phyloP scores from a whole-genome alignment of 2,797 vertebrate species.

The Silurus lanzhouensis region DNA sequence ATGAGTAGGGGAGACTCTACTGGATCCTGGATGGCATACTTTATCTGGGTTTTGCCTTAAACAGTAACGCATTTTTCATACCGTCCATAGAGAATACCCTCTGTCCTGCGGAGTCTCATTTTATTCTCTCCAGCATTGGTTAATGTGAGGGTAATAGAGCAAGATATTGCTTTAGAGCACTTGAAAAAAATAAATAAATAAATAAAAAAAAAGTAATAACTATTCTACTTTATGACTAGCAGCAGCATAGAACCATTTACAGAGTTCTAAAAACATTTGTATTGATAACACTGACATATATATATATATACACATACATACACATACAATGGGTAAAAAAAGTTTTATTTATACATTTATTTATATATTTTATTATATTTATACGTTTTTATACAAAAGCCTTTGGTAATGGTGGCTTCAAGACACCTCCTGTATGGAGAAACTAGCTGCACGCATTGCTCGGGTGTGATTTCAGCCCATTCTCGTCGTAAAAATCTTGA shows the following conservation, averaged over 20 bases:
- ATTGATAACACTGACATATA: constrained; percentile 21
- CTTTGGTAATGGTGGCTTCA: no score
- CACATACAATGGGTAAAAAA: no score
- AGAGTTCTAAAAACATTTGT: constrained; percentile 44
- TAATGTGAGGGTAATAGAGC: constrained; percentile 55
- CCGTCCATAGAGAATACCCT: constrained; percentile 37
- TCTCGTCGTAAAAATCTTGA: no score
- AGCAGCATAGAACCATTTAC: constrained; percentile 31
- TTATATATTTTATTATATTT: no score
- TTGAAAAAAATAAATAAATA: background rate
- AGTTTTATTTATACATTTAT: no score
- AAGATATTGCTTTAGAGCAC: constrained; percentile 51
- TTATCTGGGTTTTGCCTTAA: constrained; percentile 39
- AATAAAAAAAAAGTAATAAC: constrained; percentile 46
- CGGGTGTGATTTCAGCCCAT: no score
- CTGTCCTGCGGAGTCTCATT: constrained; percentile 51
- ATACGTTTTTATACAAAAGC: no score
- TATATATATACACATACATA: no score
- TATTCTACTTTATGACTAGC: constrained; percentile 35
- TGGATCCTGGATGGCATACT: constrained; percentile 46
- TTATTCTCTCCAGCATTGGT: constrained; percentile 40
- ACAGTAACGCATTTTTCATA: constrained; percentile 38
- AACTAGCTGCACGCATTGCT: no score
- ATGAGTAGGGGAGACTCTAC: constrained; percentile 60
- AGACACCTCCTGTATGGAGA: no score